Evolutionary conservation across 2,797 vertebrate species (phyloP).

Genomic region (Parambassis ranga): DNA sequence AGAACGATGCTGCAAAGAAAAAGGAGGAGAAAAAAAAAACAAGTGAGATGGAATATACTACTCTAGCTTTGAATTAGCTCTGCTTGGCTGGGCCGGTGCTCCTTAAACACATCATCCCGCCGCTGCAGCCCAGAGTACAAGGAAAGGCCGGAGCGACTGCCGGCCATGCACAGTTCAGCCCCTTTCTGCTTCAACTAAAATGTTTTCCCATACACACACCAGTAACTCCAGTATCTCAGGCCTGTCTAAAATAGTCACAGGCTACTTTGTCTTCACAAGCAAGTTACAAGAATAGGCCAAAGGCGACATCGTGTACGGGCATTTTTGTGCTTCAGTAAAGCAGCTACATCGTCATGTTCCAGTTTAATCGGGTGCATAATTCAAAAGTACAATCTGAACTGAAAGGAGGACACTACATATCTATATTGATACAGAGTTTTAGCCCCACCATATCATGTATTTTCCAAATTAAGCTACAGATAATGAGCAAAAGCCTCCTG

Average conservation of each 20-base stretch:
- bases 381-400: conserved; percentile 28
- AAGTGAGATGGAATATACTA: conserved; percentile 52
- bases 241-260: conserved; percentile 48
- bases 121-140: conserved; percentile 22
- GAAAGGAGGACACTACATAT: conserved; percentile 19
- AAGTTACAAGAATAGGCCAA: conserved; percentile 46
- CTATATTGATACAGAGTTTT: conserved; percentile 4
- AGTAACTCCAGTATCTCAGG: conserved; percentile 39
- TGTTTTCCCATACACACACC: conserved; percentile 49
- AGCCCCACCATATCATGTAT: neutral
- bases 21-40: neutral
- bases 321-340: conserved; percentile 43
- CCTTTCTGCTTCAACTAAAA: conserved; percentile 42
- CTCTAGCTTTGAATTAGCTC: conserved; percentile 63
- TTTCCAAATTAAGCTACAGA: neutral
- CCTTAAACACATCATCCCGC: conserved; percentile 60
- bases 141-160: conserved; percentile 38
- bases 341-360: conserved; percentile 10
- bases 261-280: conserved; percentile 22
- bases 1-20: conserved; percentile 57
- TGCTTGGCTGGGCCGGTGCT: conserved; percentile 59
- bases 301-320: conserved; percentile 16
- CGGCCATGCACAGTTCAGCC: conserved; percentile 35
- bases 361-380: conserved; percentile 46
- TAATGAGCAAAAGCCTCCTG: neutral